Evolutionary conservation across 2,888 invertebrate genomes (phyloP).

Genomic region (Lamproptera curius): DNA sequence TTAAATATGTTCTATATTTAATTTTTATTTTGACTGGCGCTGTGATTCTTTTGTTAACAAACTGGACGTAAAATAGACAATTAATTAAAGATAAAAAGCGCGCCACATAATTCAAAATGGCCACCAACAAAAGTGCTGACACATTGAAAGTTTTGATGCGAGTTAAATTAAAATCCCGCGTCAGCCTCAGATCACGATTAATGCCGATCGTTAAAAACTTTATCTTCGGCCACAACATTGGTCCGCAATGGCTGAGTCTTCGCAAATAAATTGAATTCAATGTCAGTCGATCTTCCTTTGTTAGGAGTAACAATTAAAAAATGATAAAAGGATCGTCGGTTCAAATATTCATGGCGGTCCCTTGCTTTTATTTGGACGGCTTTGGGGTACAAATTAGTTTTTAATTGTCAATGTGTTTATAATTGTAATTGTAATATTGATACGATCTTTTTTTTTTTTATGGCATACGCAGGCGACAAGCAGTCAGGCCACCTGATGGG

Average conservation of each 20-base stretch:
- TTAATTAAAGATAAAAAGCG: too few relatives aligned
- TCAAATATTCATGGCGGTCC: conserved; percentile 11
- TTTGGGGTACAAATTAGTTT: background rate
- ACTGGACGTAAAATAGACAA: too few relatives aligned
- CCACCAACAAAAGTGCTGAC: too few relatives aligned
- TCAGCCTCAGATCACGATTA: conserved; percentile 11
- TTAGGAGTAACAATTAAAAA: conserved; percentile 56
- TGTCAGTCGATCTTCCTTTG: conserved; percentile 53
- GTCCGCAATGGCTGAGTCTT: conserved; percentile 34
- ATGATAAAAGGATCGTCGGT: conserved; percentile 27
- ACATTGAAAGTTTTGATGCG: too few relatives aligned
- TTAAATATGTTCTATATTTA: too few relatives aligned
- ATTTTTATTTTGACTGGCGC: too few relatives aligned
- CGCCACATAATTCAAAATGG: too few relatives aligned
- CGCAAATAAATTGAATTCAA: conserved; percentile 42
- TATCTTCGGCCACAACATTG: conserved; percentile 26
- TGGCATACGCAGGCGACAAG: too few relatives aligned
- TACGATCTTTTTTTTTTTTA: too few relatives aligned
- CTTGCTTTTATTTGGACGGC: conserved; percentile 1
- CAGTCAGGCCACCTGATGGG: too few relatives aligned
- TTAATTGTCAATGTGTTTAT: conserved; percentile 8
- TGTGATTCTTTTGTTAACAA: too few relatives aligned
- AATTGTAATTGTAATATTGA: too few relatives aligned
- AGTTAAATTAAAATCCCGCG: background rate
- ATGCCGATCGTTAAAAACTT: conserved; percentile 29